Evolutionary conservation across 2,797 vertebrate species (phyloP).

Genomic region (Arnoldichthys spilopterus): DNA sequence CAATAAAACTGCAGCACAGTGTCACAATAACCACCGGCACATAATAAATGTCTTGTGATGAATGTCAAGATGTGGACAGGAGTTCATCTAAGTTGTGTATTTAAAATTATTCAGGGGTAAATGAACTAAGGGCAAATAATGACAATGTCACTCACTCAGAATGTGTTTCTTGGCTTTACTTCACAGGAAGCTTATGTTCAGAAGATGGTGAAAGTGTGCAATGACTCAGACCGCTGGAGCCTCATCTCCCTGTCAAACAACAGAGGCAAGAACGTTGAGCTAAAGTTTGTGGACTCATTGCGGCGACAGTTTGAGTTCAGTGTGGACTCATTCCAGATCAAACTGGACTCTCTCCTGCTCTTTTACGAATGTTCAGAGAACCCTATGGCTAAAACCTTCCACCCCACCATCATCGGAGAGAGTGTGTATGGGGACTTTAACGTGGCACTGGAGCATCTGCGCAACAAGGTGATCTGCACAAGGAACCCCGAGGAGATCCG

Average conservation of each 20-base stretch:
- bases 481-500: conserved; percentile 97
- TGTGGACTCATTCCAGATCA: conserved; percentile 98
- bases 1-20: not conserved
- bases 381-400: conserved; percentile 95
- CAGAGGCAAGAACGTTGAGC: conserved; percentile 97
- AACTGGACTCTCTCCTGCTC: conserved; percentile 95
- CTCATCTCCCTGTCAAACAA: conserved; percentile 99
- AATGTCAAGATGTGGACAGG: not conserved
- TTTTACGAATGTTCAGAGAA: conserved; percentile 99
- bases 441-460: conserved; percentile 94
- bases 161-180: conserved; percentile 64
- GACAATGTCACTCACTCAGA: conserved; percentile 18
- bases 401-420: conserved; percentile 96
- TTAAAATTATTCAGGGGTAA: not conserved
- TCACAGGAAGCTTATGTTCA: conserved; percentile 96
- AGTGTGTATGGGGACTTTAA: conserved; percentile 95
- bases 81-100: not conserved
- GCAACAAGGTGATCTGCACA: conserved; percentile 95
- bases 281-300: conserved; percentile 98
- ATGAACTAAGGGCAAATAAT: not conserved
- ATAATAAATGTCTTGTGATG: not conserved
- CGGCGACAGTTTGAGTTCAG: conserved; percentile 99
- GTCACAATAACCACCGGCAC: not conserved
- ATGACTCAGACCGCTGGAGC: conserved; percentile 98
- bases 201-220: conserved; percentile 99